Evolutionary conservation across 2,797 vertebrate genomes (phyloP).

Genomic region (Saxicola maurus): DNA sequence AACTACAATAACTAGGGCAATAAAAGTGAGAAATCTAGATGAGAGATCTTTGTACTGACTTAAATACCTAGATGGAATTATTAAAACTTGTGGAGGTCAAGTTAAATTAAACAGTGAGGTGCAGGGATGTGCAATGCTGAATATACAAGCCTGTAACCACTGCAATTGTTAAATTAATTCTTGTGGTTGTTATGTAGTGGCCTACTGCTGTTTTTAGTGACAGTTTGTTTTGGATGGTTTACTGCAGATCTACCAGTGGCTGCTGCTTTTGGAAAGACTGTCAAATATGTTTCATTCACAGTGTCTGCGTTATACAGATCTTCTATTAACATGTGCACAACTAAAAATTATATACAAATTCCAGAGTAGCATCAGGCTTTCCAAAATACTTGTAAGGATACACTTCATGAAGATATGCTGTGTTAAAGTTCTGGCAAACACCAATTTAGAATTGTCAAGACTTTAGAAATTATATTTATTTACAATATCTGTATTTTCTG

Average conservation of each 20-base stretch:
- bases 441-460: background rate
- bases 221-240: constrained; percentile 61
- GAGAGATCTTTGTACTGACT: constrained; percentile 56
- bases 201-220: constrained; percentile 56
- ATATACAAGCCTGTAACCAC: constrained; percentile 10
- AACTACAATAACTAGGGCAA: constrained; percentile 53
- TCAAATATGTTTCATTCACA: constrained; percentile 40
- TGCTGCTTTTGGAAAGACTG: constrained; percentile 43
- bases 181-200: constrained; percentile 55
- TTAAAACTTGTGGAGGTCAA: constrained; percentile 48
- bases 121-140: background rate
- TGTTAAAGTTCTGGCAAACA: background rate
- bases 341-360: background rate
- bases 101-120: constrained; percentile 49
- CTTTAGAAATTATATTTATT: background rate
- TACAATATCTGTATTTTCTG: background rate
- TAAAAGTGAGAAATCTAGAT: constrained; percentile 61
- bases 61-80: constrained; percentile 48
- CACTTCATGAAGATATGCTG: background rate
- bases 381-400: background rate
- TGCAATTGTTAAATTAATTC: constrained; percentile 64
- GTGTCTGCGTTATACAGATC: background rate
- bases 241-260: constrained; percentile 40
- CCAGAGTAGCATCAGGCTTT: background rate
- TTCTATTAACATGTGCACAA: constrained; percentile 3